These are phyloP conservation scores for Holothuria scabra DNA, from an alignment of 53 echinoderm and acorn worm species.

Conservation along the genomic window DNA sequence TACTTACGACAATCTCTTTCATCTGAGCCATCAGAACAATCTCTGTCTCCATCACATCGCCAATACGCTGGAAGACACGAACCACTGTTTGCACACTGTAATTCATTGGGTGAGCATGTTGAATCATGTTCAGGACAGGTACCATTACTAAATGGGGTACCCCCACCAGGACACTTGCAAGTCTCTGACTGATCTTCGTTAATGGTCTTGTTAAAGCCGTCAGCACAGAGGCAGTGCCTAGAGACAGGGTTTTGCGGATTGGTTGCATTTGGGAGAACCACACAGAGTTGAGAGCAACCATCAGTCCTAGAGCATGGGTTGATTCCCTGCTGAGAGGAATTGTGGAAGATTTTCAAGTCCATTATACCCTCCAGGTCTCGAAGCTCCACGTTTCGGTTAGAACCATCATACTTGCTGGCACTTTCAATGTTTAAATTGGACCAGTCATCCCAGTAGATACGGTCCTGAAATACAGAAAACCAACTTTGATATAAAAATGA, in stretches of 20 bases:
- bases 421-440: conserved; percentile 66
- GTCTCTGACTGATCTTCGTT: conserved; percentile 49
- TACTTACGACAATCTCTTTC: conserved; percentile 64
- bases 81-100: conserved; percentile 49
- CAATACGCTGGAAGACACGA: conserved; percentile 73
- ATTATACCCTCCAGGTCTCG: conserved; percentile 62
- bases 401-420: conserved; percentile 83
- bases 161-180: conserved; percentile 28
- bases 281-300: conserved; percentile 80
- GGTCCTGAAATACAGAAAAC: conserved; percentile 54
- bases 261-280: conserved; percentile 60
- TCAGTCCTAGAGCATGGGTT: conserved; percentile 80
- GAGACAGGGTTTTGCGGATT: conserved; percentile 18
- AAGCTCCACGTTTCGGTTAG: conserved; percentile 35
- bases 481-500: too few relatives aligned
- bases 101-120: neutral
- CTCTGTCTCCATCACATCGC: conserved; percentile 76
- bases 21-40: conserved; percentile 71
- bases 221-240: conserved; percentile 81
- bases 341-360: conserved; percentile 92
- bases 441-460: conserved; percentile 97
- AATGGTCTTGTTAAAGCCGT: conserved; percentile 51
- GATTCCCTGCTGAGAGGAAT: conserved; percentile 84
- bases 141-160: neutral
- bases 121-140: neutral